Base-by-base conservation (phyloP, 1,140 invertebrate species). In the Caerostris extrusa region DNA sequence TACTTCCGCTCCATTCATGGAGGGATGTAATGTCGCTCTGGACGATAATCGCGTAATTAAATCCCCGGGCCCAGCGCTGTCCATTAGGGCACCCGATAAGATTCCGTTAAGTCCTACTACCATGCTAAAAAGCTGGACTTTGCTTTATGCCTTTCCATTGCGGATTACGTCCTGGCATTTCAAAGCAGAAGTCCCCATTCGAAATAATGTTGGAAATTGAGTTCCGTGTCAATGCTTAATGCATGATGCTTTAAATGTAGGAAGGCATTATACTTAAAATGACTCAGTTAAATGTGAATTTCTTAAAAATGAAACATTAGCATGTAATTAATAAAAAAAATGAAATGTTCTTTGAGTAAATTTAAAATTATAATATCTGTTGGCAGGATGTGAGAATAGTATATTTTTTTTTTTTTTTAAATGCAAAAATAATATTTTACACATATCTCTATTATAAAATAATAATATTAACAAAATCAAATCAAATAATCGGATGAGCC, bases 31-130 rank as follows among this genome's bases (percentile, higher is more conserved):
- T 12, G 71, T 53, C 34, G 71, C 2, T 12, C 5, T 5, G 17
- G n/a, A 60, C 57, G n/a, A 58, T 85, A 85, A 85, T 85, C 83
- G 10, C 14, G 56, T 17, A 58, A 85, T 85, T 85, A 85, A 85
- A 85, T 58, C 83, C 19, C 71, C 19, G 55, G 50, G 50, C 17
- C 34, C 7, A 58, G 83, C 7, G 8, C 56, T 85, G 56, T 34
- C 83, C 83, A 85, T 85, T 85, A 58, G 19, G 7, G 19, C 17
- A 81, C 6, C 55, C 8, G 56, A 85, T 85, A 85, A 19, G 7
- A 85, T 85, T 85, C 10, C 56, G 55, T 17, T 50, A 8, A 85
- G n/a, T 58, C 12, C 82, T 7, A n/a, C 17, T 34, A 3, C 17
- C 8, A 12, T 60, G 17, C 2, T 85, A n/a, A 56, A n/a, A 19